phyloP scores from a whole-genome alignment of 2,797 vertebrate genomes.

The Chanos chanos region DNA sequence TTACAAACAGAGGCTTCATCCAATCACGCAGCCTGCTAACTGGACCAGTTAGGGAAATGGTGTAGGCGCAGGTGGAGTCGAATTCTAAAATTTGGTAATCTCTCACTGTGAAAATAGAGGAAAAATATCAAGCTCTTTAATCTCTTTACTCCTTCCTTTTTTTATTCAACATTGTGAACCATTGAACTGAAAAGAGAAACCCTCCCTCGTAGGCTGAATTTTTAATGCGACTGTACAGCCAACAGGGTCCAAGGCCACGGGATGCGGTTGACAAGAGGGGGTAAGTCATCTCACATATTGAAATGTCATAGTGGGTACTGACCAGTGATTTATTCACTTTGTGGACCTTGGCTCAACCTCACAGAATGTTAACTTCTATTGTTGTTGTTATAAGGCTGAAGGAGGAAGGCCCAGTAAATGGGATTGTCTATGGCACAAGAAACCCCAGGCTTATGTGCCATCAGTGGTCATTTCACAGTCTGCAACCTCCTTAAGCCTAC shows the following conservation, averaged over 20 bases:
- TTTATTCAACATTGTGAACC: slow-evolving; percentile 20
- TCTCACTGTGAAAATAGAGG: slow-evolving; percentile 23
- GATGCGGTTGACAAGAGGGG: slow-evolving; percentile 25
- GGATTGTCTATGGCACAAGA: too few species aligned
- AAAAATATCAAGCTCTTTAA: slow-evolving; percentile 25
- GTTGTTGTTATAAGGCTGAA: too few species aligned
- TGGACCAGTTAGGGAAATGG: slow-evolving; percentile 26
- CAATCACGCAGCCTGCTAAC: slow-evolving; percentile 24
- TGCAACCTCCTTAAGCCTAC: too few species aligned
- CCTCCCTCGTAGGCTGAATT: slow-evolving; percentile 27
- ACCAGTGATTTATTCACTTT: slow-evolving; percentile 46
- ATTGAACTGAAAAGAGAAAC: slow-evolving; percentile 12
- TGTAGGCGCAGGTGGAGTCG: slow-evolving; percentile 36
- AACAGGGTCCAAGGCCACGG: slow-evolving; percentile 38
- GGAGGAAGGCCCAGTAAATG: too few species aligned
- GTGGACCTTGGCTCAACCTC: slow-evolving; percentile 36
- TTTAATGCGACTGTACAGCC: slow-evolving; percentile 7
- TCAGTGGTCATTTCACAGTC: too few species aligned
- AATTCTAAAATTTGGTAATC: slow-evolving; percentile 19
- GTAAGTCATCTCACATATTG: slow-evolving; percentile 48
- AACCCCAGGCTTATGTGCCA: too few species aligned
- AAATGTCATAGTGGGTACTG: slow-evolving; percentile 44
- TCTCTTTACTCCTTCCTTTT: too few species aligned
- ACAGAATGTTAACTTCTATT: slow-evolving; percentile 19
- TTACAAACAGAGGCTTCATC: slow-evolving; percentile 4